A percentile compares a stretch with the other conserved stretches of the same genome.
These are phyloP conservation scores for Rhinogobius similis DNA, from an alignment of 2,113 vertebrate species.

Conservation along the genomic window DNA sequence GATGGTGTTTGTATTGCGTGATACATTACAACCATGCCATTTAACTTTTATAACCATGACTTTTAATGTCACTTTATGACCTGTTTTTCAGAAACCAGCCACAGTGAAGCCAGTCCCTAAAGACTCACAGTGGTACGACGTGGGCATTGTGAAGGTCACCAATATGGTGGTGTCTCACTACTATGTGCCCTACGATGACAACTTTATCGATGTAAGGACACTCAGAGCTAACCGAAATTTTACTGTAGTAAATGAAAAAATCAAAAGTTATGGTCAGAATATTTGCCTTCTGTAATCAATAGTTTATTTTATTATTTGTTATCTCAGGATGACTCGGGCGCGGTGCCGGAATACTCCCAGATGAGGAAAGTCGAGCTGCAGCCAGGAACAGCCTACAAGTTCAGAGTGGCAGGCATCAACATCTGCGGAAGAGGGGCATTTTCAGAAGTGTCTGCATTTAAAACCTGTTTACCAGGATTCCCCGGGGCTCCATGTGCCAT, in stretches of 20 bases:
- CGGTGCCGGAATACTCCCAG: conserved; percentile 80
- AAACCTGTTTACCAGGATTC: conserved; percentile 87
- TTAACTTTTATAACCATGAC: background rate
- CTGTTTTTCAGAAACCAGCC: conserved; percentile 68
- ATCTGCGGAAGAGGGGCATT: conserved; percentile 84
- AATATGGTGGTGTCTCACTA: conserved; percentile 86
- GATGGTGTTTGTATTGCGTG: too few relatives aligned
- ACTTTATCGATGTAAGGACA: conserved; percentile 26
- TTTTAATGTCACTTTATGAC: background rate
- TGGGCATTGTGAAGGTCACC: conserved; percentile 85
- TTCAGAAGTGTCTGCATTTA: conserved; percentile 86
- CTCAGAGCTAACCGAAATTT: background rate
- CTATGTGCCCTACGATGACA: conserved; percentile 71
- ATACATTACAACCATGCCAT: too few relatives aligned
- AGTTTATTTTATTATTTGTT: background rate
- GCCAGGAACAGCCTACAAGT: conserved; percentile 86
- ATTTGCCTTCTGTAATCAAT: background rate
- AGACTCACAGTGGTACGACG: conserved; percentile 85
- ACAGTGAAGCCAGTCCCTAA: conserved; percentile 72
- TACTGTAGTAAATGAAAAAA: background rate
- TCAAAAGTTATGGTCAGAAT: background rate
- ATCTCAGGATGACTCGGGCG: conserved; percentile 77
- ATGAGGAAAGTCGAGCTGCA: conserved; percentile 85
- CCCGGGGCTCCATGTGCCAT: conserved; percentile 86
- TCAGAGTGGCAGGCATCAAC: conserved; percentile 85